phyloP scores from a whole-genome alignment of 2,888 invertebrate genomes.

The Zygaena filipendulae region DNA sequence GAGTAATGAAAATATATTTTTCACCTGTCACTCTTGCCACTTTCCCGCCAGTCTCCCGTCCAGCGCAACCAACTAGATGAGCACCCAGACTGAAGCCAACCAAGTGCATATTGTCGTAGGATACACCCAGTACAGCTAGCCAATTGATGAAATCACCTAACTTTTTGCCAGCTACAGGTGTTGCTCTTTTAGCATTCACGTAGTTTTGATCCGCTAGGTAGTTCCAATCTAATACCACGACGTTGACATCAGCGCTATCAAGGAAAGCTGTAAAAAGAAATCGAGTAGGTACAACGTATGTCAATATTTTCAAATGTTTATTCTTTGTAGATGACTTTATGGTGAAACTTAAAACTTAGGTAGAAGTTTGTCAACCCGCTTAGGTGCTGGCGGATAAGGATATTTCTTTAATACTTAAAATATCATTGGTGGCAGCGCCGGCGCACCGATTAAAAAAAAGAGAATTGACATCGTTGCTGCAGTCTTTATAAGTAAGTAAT shows the following conservation, averaged over 20 bases:
- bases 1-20: too few species aligned
- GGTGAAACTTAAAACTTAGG: too few species aligned
- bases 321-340: too few species aligned
- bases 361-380: too few species aligned
- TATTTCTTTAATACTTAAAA: too few species aligned
- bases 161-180: conserved; percentile 25
- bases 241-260: conserved; percentile 21
- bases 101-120: conserved; percentile 26
- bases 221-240: conserved; percentile 32
- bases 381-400: too few species aligned
- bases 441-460: too few species aligned
- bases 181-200: conserved; percentile 23
- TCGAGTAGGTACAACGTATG: too few species aligned
- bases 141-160: conserved; percentile 29
- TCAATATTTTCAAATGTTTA: too few species aligned
- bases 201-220: conserved; percentile 23
- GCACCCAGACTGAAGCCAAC: conserved; percentile 39
- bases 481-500: too few species aligned
- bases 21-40: conserved; percentile 33
- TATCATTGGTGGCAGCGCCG: too few species aligned
- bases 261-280: conserved; percentile 22
- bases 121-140: conserved; percentile 21
- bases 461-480: too few species aligned
- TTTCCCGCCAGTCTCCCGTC: conserved; percentile 25
- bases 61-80: conserved; percentile 34